Evolutionary conservation across 2,888 invertebrate genomes (phyloP).

Genomic region (Oxycera nigricornis): DNA sequence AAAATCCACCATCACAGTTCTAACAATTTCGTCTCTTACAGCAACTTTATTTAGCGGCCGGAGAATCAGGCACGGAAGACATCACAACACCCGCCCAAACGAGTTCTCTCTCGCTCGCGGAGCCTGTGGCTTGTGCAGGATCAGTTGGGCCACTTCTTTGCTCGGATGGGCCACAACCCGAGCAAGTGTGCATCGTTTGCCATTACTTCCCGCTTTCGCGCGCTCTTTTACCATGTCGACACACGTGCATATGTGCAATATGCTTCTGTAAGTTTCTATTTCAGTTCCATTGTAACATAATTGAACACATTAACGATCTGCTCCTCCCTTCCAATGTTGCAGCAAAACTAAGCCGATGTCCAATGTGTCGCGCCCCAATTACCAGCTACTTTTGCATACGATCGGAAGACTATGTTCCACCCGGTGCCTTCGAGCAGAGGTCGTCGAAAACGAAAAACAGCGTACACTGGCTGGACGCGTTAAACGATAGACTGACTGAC

Average conservation of each 20-base stretch:
- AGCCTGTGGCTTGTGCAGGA: constrained; percentile 63
- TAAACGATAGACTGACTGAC: constrained; percentile 77
- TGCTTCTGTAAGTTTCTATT: constrained; percentile 69
- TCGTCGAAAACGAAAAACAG: constrained; percentile 59
- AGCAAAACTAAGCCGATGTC: constrained; percentile 82
- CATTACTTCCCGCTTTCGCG: constrained; percentile 78
- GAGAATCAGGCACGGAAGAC: constrained; percentile 67
- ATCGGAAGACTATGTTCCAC: constrained; percentile 75
- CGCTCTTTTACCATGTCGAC: constrained; percentile 83
- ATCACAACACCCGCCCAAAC: constrained; percentile 60
- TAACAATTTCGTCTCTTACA: too few relatives aligned
- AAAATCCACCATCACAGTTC: too few relatives aligned
- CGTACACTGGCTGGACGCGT: constrained; percentile 66
- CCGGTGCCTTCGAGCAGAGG: constrained; percentile 60
- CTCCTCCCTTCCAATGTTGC: constrained; percentile 51
- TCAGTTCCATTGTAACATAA: background rate
- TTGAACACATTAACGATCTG: background rate
- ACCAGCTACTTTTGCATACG: constrained; percentile 84
- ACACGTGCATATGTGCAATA: constrained; percentile 83
- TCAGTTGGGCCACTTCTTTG: constrained; percentile 52
- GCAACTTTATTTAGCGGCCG: constrained; percentile 80
- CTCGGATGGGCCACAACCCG: constrained; percentile 62
- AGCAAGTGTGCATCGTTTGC: constrained; percentile 82
- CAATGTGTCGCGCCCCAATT: constrained; percentile 85
- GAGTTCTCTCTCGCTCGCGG: constrained; percentile 63